Conservation (phyloP, 2,888 invertebrate genomes). For the Acrobasis repandana region DNA sequence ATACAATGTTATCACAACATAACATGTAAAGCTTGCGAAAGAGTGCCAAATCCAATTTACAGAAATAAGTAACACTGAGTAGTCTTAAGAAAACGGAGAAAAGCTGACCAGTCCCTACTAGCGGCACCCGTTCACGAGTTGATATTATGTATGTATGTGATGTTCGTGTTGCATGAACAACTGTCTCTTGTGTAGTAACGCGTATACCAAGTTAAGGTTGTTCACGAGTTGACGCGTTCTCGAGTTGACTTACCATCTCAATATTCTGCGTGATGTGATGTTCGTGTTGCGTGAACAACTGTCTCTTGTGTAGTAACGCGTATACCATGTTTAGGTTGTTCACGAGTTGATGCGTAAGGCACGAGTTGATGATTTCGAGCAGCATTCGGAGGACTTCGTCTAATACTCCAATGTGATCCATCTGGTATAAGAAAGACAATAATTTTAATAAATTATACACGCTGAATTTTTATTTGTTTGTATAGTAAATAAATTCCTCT, state of each 20-base stretch:
- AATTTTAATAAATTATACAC: too few species aligned
- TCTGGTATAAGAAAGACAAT: too few species aligned
- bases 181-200: constrained; percentile 95
- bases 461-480: too few species aligned
- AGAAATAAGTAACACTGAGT: too few species aligned
- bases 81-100: too few species aligned
- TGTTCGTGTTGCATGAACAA: constrained; percentile 93
- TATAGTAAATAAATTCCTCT: too few species aligned
- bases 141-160: constrained; percentile 93
- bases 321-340: constrained; percentile 97
- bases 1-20: too few species aligned
- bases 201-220: constrained; percentile 97
- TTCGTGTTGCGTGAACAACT: constrained; percentile 93
- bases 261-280: constrained; percentile 97
- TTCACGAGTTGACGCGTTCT: constrained; percentile 91
- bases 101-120: too few species aligned
- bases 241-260: constrained; percentile 95
- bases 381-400: constrained; percentile 99
- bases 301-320: constrained; percentile 95
- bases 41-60: too few species aligned
- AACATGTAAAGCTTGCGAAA: too few species aligned
- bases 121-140: constrained; percentile 96
- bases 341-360: constrained; percentile 91
- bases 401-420: constrained; percentile 94
- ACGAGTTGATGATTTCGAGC: constrained; percentile 98